phyloP scores from a whole-genome alignment of 2,888 invertebrate species.

The Cheilosia grossa region DNA sequence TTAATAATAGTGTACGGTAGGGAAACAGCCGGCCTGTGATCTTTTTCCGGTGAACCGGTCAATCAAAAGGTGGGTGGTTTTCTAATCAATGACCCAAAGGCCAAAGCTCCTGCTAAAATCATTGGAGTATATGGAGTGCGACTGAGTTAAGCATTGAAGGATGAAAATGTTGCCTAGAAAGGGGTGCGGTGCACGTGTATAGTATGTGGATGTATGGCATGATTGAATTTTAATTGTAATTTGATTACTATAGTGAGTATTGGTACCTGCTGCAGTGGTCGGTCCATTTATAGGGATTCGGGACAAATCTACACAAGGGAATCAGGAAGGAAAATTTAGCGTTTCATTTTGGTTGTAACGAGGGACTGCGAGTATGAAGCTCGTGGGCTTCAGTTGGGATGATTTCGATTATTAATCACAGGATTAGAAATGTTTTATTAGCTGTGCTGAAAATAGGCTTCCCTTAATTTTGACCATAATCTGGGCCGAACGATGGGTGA shows the following conservation, averaged over 20 bases:
- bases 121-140: conserved; percentile 23
- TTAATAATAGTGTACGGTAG: conserved; percentile 3
- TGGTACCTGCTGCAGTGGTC: background rate
- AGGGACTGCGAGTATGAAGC: background rate
- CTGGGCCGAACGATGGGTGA: background rate
- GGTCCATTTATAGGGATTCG: conserved; percentile 20
- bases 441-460: background rate
- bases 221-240: conserved; percentile 58
- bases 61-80: conserved; percentile 38
- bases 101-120: background rate
- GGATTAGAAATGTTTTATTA: conserved; percentile 25
- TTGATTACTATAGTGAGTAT: conserved; percentile 26
- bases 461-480: conserved; percentile 1
- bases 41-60: background rate
- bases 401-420: conserved; percentile 34
- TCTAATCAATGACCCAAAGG: background rate
- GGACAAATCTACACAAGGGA: background rate
- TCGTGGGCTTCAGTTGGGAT: background rate
- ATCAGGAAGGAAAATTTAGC: conserved; percentile 13
- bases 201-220: background rate
- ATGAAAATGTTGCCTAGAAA: background rate
- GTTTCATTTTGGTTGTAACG: conserved; percentile 1
- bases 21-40: background rate
- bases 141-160: conserved; percentile 43
- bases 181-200: conserved; percentile 5